These are phyloP conservation scores for Ptychodera flava DNA, from an alignment of 35 echinoderm and acorn worm species.

Conservation along the genomic window DNA sequence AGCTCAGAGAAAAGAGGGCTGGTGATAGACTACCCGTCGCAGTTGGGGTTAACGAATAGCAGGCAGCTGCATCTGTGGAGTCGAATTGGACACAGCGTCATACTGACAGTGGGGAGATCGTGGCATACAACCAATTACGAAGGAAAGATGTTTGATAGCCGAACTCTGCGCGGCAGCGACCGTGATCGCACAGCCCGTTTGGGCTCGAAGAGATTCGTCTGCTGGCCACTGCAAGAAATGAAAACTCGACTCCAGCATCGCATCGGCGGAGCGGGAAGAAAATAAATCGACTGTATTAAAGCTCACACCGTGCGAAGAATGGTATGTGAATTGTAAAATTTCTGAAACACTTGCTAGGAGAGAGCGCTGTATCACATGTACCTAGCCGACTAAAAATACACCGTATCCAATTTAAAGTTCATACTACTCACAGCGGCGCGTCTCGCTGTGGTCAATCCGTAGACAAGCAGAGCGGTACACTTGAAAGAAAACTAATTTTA, in stretches of 20 bases:
- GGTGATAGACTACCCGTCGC: not conserved
- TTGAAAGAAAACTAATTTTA: not conserved
- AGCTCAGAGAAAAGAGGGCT: not conserved
- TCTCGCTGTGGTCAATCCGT: not conserved
- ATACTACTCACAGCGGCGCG: not conserved
- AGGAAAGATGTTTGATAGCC: no score
- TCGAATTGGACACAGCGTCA: no score
- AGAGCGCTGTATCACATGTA: not conserved
- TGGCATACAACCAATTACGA: no score
- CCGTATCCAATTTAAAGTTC: not conserved
- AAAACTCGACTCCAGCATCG: no score
- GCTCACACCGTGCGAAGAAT: not conserved
- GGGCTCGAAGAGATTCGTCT: no score
- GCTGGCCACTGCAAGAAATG: no score
- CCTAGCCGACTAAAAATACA: not conserved
- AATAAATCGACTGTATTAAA: no score
- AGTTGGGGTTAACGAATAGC: not conserved
- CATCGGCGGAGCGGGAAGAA: no score
- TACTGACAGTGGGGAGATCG: no score
- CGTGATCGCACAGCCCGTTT: no score
- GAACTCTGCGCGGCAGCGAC: no score
- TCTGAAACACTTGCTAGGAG: not conserved
- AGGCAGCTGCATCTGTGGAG: no score
- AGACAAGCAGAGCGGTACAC: not conserved
- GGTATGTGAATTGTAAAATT: not conserved